Evolutionary conservation across 2,888 invertebrate species (phyloP).

Genomic region (Amblyjoppa fuscipennis): DNA sequence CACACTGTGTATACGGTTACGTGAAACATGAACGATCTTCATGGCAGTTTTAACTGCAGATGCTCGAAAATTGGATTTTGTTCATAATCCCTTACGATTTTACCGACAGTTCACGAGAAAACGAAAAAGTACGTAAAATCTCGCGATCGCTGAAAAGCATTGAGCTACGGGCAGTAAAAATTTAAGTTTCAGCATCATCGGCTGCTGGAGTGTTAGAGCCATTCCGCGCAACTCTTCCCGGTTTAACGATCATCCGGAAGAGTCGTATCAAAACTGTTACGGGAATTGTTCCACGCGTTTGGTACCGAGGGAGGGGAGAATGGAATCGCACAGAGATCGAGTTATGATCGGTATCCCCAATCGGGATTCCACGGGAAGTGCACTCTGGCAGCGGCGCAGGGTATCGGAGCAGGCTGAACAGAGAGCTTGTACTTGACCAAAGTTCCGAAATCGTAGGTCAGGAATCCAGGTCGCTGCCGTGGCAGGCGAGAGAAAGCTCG

Average conservation of each 20-base stretch:
- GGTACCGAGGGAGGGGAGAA: not conserved
- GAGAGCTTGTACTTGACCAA: constrained; percentile 45
- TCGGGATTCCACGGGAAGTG: constrained; percentile 54
- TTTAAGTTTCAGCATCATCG: not conserved
- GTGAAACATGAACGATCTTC: not conserved
- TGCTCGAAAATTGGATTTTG: not conserved
- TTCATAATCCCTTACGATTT: not conserved
- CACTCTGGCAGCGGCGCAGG: constrained; percentile 41
- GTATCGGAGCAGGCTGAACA: constrained; percentile 16
- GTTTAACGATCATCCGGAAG: not conserved
- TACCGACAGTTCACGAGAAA: not conserved
- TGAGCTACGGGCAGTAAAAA: not conserved
- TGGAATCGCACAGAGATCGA: constrained; percentile 31
- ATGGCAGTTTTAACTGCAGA: not conserved
- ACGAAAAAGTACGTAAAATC: not conserved
- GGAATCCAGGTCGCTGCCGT: constrained; percentile 63
- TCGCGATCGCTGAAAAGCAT: not conserved
- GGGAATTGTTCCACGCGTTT: constrained; percentile 8
- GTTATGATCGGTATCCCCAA: constrained; percentile 58
- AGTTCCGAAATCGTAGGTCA: constrained; percentile 65
- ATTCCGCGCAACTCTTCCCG: not conserved
- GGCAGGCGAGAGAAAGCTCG: constrained; percentile 36
- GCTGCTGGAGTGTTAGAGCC: not conserved
- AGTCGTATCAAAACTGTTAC: constrained; percentile 6
- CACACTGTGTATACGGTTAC: not conserved